These are phyloP conservation scores for Lepus oiostolus DNA, from an alignment of 2,797 vertebrate genomes.

Conservation along the genomic window DNA sequence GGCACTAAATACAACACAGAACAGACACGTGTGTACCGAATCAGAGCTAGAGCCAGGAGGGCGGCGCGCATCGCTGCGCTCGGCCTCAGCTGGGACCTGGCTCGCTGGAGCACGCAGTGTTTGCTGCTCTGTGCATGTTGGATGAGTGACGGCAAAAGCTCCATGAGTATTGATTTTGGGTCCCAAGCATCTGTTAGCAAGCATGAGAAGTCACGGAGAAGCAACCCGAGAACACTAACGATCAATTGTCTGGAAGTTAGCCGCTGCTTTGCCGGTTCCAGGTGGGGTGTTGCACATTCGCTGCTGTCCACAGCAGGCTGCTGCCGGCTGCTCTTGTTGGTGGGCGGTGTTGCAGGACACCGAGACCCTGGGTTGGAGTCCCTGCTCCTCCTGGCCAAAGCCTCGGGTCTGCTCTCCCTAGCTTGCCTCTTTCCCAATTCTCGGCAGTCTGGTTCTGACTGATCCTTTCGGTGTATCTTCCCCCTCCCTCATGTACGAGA, in stretches of 20 bases:
- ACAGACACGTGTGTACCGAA: background rate
- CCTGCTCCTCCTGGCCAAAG: background rate
- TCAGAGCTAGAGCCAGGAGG: background rate
- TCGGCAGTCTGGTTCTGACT: background rate
- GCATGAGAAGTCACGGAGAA: background rate
- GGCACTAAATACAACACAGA: background rate
- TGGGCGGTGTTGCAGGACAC: no score
- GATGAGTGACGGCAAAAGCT: no score
- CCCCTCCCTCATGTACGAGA: background rate
- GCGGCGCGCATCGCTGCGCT: rapidly evolving
- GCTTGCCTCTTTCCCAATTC: conserved; percentile 6
- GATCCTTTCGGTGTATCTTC: background rate
- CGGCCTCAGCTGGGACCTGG: no score
- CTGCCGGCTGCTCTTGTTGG: background rate
- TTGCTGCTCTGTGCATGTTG: rapidly evolving
- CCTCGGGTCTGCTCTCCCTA: background rate
- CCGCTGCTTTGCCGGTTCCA: background rate
- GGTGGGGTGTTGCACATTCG: background rate
- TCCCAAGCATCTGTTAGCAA: background rate
- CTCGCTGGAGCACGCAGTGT: background rate
- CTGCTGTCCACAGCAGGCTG: background rate
- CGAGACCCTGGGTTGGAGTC: no score
- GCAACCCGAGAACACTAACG: background rate
- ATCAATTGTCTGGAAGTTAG: background rate
- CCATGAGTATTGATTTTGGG: background rate